Evolutionary conservation across 2,888 invertebrate genomes (phyloP).

Genomic region (Helobdella robusta): DNA sequence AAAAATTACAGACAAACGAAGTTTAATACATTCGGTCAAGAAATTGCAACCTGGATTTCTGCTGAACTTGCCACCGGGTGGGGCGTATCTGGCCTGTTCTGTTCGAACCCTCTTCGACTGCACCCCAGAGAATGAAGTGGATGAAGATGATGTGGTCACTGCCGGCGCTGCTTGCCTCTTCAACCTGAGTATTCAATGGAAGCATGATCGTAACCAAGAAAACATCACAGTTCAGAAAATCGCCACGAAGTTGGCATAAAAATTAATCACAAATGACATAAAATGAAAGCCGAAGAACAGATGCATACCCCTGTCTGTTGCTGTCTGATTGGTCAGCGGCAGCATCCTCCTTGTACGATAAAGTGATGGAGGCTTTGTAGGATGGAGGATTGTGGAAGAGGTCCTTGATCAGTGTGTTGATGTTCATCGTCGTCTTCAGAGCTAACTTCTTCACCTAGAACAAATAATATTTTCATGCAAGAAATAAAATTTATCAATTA

Average conservation of each 20-base stretch:
- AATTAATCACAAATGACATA: too few species aligned
- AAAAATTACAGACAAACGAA: too few species aligned
- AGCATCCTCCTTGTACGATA: slow-evolving; percentile 47
- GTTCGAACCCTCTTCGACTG: not conserved
- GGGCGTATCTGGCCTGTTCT: slow-evolving; percentile 40
- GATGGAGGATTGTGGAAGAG: slow-evolving; percentile 86
- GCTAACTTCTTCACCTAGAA: slow-evolving; percentile 56
- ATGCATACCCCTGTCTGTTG: not conserved
- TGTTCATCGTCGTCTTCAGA: slow-evolving; percentile 80
- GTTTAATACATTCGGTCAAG: too few species aligned
- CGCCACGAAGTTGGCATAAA: too few species aligned
- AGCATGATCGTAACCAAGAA: too few species aligned
- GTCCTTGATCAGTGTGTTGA: slow-evolving; percentile 81
- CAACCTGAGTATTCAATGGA: slow-evolving; percentile 11
- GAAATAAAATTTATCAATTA: too few species aligned
- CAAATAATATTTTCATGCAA: not conserved
- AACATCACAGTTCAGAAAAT: too few species aligned
- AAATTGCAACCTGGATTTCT: too few species aligned
- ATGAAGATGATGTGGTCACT: not conserved
- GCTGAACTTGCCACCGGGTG: slow-evolving; percentile 49
- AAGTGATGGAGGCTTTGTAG: slow-evolving; percentile 60
- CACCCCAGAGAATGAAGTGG: too few species aligned
- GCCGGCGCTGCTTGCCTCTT: slow-evolving; percentile 9
- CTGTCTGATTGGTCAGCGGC: not conserved
- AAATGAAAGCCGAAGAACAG: not conserved